phyloP scores from a whole-genome alignment of 2,888 invertebrate genomes.

The Eupithecia exiguata region DNA sequence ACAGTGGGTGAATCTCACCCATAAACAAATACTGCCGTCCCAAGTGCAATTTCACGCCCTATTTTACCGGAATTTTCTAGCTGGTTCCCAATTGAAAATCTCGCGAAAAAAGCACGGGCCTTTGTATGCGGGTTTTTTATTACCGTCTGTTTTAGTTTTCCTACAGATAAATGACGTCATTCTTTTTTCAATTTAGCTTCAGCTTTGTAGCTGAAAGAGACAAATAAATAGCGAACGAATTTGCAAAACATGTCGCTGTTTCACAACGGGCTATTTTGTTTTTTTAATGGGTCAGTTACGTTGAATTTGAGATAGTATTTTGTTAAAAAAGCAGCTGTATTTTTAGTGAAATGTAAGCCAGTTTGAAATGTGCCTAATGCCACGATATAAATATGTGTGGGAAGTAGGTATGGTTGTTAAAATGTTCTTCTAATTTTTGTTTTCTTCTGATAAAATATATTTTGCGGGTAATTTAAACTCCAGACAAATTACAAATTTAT shows the following conservation, averaged over 20 bases:
- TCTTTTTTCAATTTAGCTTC: conserved; percentile 71
- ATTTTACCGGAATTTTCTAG: conserved; percentile 75
- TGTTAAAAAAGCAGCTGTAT: conserved; percentile 29
- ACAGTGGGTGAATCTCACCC: conserved; percentile 61
- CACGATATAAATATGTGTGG: background rate
- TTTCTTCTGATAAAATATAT: background rate
- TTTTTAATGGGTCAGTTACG: conserved; percentile 37
- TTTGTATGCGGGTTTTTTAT: conserved; percentile 71
- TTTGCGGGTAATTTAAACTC: conserved; percentile 1
- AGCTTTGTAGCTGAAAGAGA: conserved; percentile 53
- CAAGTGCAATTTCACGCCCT: conserved; percentile 78
- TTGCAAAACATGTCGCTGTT: conserved; percentile 38
- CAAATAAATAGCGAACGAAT: conserved; percentile 47
- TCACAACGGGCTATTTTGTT: conserved; percentile 29
- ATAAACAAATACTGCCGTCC: conserved; percentile 79
- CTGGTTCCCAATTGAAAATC: conserved; percentile 70
- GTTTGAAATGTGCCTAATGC: conserved; percentile 29
- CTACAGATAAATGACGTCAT: conserved; percentile 69
- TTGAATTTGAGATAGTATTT: conserved; percentile 35
- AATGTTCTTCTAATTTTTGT: background rate
- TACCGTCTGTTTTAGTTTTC: conserved; percentile 66
- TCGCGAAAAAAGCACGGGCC: conserved; percentile 64
- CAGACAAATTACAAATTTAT: background rate
- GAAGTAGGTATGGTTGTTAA: background rate
- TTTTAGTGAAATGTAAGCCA: conserved; percentile 25